phyloP scores from a whole-genome alignment of 2,113 vertebrate genomes.

The Butastur rufipennis region DNA sequence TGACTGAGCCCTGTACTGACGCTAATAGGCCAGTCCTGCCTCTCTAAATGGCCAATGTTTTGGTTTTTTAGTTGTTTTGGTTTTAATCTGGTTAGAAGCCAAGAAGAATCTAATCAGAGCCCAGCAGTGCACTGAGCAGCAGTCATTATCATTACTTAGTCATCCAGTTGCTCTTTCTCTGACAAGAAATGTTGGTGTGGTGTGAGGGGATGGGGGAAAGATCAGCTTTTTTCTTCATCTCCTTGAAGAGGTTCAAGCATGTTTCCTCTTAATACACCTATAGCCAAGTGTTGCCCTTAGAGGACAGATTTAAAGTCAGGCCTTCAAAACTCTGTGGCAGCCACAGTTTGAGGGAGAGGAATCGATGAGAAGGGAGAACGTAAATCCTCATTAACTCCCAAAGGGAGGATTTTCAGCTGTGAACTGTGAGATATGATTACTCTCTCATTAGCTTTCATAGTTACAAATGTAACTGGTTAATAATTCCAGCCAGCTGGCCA shows the following conservation, averaged over 20 bases:
- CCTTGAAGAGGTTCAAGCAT: background rate
- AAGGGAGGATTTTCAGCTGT: background rate
- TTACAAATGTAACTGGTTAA: background rate
- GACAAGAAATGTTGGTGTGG: background rate
- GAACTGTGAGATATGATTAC: background rate
- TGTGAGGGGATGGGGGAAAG: background rate
- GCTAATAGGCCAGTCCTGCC: background rate
- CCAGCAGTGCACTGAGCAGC: background rate
- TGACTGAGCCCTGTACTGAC: background rate
- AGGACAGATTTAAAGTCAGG: background rate
- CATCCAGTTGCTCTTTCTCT: constrained; percentile 15
- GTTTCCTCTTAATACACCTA: background rate
- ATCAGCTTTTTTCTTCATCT: background rate
- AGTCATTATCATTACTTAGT: constrained; percentile 18
- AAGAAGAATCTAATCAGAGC: constrained; percentile 21
- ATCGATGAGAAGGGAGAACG: background rate
- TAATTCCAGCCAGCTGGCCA: background rate
- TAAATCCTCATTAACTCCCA: background rate
- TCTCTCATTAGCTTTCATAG: background rate
- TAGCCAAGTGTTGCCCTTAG: background rate
- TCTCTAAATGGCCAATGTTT: background rate
- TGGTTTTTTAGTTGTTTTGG: background rate
- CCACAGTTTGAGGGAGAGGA: background rate
- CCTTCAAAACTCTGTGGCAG: background rate
- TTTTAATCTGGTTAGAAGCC: background rate